Percentiles rank a stretch among this genome's conserved stretches.
Evolutionary conservation across 2,888 invertebrate genomes (phyloP).

Genomic region (Trachelus tabidus): DNA sequence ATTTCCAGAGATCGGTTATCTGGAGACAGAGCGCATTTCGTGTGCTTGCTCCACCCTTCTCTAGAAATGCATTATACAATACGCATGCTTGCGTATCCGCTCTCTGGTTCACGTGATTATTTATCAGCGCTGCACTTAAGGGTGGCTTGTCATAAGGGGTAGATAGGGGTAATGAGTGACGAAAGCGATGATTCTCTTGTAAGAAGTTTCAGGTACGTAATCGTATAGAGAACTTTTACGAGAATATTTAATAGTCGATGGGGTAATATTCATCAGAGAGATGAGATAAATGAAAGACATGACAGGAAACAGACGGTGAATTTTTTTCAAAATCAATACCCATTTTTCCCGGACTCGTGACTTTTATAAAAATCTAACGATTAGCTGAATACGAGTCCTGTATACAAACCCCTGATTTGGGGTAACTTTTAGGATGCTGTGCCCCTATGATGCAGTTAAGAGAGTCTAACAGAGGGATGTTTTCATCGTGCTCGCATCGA

Average conservation of each 20-base stretch:
- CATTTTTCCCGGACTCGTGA: not conserved
- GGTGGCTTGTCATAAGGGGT: not conserved
- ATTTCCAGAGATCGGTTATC: slow-evolving; percentile 33
- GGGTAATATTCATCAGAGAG: not conserved
- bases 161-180: not conserved
- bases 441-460: not conserved
- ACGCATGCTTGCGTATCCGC: not conserved
- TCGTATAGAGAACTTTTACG: not conserved
- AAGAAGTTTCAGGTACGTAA: not conserved
- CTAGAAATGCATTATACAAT: not conserved
- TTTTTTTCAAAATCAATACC: not conserved
- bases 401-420: not conserved
- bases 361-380: not conserved
- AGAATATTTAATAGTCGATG: not conserved
- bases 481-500: slow-evolving; percentile 5
- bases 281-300: not conserved
- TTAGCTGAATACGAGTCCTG: not conserved
- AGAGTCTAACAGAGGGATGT: slow-evolving; percentile 4
- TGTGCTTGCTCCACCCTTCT: slow-evolving; percentile 7
- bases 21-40: slow-evolving; percentile 7
- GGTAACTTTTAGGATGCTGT: not conserved
- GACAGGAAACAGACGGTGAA: not conserved
- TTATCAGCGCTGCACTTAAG: not conserved
- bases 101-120: not conserved
- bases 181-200: too few relatives aligned